phyloP scores from a whole-genome alignment of 2,888 invertebrate species.

The Hirtodrosophila trivittata region DNA sequence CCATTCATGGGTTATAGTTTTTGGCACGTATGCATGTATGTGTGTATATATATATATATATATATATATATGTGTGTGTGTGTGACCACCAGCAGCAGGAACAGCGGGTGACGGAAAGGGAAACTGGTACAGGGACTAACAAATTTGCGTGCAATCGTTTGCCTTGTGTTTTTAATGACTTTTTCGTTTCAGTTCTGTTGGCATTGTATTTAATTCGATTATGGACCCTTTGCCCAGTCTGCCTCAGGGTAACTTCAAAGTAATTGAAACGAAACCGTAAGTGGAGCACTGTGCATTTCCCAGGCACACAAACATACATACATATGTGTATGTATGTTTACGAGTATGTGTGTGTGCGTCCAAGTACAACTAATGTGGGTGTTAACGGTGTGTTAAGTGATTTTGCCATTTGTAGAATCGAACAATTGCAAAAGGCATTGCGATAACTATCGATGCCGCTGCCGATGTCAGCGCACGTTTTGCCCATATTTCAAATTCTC shows the following conservation, averaged over 20 bases:
- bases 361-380: conserved; percentile 80
- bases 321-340: background rate
- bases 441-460: conserved; percentile 69
- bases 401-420: conserved; percentile 70
- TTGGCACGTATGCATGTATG: conserved; percentile 30
- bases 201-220: conserved; percentile 78
- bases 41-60: conserved; percentile 24
- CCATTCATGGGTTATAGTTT: conserved; percentile 62
- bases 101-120: conserved; percentile 18
- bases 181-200: conserved; percentile 54
- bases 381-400: conserved; percentile 81
- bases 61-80: conserved; percentile 17
- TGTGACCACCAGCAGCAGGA: background rate
- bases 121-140: conserved; percentile 48
- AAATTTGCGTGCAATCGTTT: conserved; percentile 79
- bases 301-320: conserved; percentile 28
- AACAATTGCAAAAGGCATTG: conserved; percentile 56
- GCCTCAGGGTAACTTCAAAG: conserved; percentile 47
- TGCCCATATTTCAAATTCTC: conserved; percentile 73
- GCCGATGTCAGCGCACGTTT: conserved; percentile 75
- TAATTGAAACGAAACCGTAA: conserved; percentile 69
- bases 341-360: conserved; percentile 50
- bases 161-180: conserved; percentile 72
- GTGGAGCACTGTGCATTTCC: conserved; percentile 54
- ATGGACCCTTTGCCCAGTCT: conserved; percentile 50